These are phyloP conservation scores for Mesochorus sp. DNA, from an alignment of 2,888 invertebrate genomes.

Conservation along the genomic window DNA sequence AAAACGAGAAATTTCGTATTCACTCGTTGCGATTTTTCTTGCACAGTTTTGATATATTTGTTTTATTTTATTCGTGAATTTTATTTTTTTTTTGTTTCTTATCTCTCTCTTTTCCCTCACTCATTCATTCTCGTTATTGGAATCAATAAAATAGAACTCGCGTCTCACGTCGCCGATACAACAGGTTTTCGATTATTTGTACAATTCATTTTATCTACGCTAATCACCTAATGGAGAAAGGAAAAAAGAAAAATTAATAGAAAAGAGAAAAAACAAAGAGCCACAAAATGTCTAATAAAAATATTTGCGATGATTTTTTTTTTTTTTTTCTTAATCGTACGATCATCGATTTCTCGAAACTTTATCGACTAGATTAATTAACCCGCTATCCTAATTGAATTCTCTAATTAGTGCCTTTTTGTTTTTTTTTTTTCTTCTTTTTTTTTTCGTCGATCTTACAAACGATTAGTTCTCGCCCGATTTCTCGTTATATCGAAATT, in stretches of 20 bases:
- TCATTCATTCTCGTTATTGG: background rate
- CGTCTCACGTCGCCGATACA: slow-evolving; percentile 15
- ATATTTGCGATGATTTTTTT: slow-evolving; percentile 51
- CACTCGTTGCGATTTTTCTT: background rate
- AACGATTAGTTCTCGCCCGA: slow-evolving; percentile 37
- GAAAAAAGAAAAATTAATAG: no score
- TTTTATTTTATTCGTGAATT: slow-evolving; percentile 6
- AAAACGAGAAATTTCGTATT: background rate
- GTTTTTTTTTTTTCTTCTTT: slow-evolving; percentile 3
- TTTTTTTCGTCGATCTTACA: slow-evolving; percentile 10
- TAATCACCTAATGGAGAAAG: no score
- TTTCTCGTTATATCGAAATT: slow-evolving; percentile 10
- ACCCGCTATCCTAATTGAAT: slow-evolving; percentile 49
- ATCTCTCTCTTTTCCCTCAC: background rate
- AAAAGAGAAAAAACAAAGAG: slow-evolving; percentile 25
- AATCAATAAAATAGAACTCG: slow-evolving; percentile 50
- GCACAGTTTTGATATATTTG: background rate
- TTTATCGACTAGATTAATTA: slow-evolving; percentile 59
- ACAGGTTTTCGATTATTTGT: slow-evolving; percentile 49
- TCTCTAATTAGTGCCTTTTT: slow-evolving; percentile 54
- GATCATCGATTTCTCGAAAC: slow-evolving; percentile 19
- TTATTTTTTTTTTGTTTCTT: slow-evolving; percentile 2
- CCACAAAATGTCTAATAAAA: slow-evolving; percentile 55
- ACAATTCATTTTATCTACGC: slow-evolving; percentile 49
- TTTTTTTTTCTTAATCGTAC: slow-evolving; percentile 7